Evolutionary conservation across 2,888 invertebrate genomes (phyloP).

Genomic region (Apocheima hispidaria): DNA sequence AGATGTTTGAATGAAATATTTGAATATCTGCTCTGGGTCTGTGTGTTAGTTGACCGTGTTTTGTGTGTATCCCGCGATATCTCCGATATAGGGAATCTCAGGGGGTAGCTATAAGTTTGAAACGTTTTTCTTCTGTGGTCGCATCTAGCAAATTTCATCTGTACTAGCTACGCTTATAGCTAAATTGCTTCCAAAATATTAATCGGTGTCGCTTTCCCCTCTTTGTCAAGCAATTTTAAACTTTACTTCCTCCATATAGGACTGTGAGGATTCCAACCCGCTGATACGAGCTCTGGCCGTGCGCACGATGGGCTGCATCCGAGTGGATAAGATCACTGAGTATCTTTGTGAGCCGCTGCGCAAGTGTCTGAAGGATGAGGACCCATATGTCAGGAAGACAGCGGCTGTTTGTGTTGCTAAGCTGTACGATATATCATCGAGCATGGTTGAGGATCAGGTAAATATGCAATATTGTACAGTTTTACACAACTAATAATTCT

Average conservation of each 20-base stretch:
- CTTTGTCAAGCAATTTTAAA: conserved; percentile 15
- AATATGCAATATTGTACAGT: conserved; percentile 15
- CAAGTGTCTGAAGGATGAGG: conserved; percentile 97
- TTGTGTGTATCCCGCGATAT: no score
- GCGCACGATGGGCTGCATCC: conserved; percentile 99
- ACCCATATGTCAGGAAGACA: conserved; percentile 99
- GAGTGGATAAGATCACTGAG: conserved; percentile 99
- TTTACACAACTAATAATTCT: background rate
- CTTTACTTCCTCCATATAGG: conserved; percentile 83
- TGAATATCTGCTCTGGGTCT: no score
- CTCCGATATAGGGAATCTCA: no score
- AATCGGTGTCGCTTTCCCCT: conserved; percentile 38
- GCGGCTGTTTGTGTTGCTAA: conserved; percentile 99
- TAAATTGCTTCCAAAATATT: conserved; percentile 62
- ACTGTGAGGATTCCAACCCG: conserved; percentile 99
- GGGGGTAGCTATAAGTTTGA: no score
- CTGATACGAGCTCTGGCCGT: conserved; percentile 99
- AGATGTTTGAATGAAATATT: no score
- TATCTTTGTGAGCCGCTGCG: conserved; percentile 99
- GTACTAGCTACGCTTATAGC: conserved; percentile 30
- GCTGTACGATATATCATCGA: conserved; percentile 96
- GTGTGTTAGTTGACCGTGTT: no score
- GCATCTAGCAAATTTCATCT: conserved; percentile 7
- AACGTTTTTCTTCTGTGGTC: no score
- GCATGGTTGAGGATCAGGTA: conserved; percentile 87